Percentiles rank a stretch among this genome's conserved stretches.
These are phyloP conservation scores for Hedya salicella DNA, from an alignment of 2,888 invertebrate species.

Conservation along the genomic window DNA sequence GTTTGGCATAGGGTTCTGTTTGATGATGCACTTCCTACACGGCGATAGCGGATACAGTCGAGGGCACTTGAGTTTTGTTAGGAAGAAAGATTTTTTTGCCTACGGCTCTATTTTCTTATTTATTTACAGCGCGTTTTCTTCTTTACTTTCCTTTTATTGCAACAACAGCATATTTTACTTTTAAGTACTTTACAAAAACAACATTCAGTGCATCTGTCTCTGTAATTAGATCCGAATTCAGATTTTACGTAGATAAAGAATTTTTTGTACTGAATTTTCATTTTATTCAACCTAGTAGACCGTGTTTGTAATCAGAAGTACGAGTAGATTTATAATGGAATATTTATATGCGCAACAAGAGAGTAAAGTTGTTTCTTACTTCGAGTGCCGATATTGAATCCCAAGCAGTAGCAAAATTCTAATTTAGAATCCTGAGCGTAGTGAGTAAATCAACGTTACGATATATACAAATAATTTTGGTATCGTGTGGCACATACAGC, in stretches of 20 bases:
- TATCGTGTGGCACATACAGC: no score
- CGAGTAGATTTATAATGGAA: no score
- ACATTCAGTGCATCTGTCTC: neutral
- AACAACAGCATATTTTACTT: neutral
- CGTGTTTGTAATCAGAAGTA: no score
- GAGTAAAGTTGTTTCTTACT: no score
- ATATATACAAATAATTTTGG: no score
- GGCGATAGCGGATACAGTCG: conserved; percentile 63
- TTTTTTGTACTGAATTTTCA: no score
- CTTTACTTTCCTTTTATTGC: neutral
- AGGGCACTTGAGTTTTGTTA: conserved; percentile 58
- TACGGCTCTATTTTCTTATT: conserved; percentile 45
- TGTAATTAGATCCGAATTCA: neutral
- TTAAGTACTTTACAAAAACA: neutral
- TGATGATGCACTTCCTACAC: conserved; percentile 65
- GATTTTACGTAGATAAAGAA: neutral
- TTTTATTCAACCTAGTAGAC: no score
- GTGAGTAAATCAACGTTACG: no score
- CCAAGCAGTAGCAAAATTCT: no score
- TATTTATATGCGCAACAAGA: no score
- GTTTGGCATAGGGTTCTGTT: conserved; percentile 52
- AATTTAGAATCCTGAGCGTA: no score
- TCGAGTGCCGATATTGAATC: no score
- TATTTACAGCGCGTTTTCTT: neutral
- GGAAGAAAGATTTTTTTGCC: conserved; percentile 58